Base-by-base conservation (phyloP, 1,140 invertebrate species). In the Cydia amplana region DNA sequence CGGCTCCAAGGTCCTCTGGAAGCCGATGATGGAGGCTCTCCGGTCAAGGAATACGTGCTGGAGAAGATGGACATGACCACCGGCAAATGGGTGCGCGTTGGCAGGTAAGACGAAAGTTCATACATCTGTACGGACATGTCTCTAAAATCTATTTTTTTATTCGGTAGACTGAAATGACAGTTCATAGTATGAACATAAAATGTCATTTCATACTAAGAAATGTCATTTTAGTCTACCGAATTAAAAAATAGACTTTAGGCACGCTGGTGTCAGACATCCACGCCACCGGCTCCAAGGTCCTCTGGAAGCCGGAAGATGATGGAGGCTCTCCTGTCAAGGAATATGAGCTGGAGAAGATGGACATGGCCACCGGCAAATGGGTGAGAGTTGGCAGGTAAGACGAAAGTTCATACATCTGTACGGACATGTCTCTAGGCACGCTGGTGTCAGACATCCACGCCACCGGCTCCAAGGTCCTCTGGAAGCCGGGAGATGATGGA, bases 331-430 rank as follows among this genome's bases (percentile, higher is more conserved):
- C 98, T 0, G 97, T 99, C 83, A 97, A 97, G 85, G 97, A 98
- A 88, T 99, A 99, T 85, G 97, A 98, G 90, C 95, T 99, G 74
- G 98, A 99, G 89, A 99, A 99, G 91, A 96, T 98, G 94, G 98
- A 99, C 89, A 93, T 96, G n/a, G 95, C 96, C n/a, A 98, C 97
- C 16, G 97, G 97, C 70, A 97, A 97, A 88, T 98, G 97, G 97
- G 95, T 97, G 20, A 94, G 97, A n/a, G 96, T 97, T 83, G 97
- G 97, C 46, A 87, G 94, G 93, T 93, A 49, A 80, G 82, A 74
- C 6, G n/a, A n/a, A n/a, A n/a, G n/a, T n/a, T n/a, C n/a, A n/a
- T n/a, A n/a, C n/a, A n/a, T n/a, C n/a, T n/a, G n/a, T n/a, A n/a
- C n/a, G n/a, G n/a, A n/a, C n/a, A n/a, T n/a, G n/a, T 40, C 36